phyloP scores from a whole-genome alignment of 2,113 vertebrate genomes.

The Neoarius graeffei region DNA sequence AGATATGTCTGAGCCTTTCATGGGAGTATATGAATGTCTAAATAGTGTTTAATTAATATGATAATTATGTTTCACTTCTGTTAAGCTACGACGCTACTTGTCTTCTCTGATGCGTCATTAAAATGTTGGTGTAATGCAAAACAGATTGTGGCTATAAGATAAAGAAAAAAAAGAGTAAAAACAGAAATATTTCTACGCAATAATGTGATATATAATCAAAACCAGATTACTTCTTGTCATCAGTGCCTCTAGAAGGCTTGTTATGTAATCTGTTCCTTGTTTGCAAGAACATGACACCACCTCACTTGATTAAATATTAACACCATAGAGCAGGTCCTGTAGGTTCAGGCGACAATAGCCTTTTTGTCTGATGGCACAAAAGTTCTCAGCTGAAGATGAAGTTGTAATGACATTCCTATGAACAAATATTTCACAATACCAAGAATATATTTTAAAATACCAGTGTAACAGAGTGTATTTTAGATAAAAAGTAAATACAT shows the following conservation, averaged over 20 bases:
- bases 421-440: background rate
- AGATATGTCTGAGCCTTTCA: background rate
- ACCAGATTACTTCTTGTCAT: constrained; percentile 28
- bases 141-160: background rate
- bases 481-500: background rate
- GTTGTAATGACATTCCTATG: background rate
- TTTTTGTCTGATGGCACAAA: constrained; percentile 18
- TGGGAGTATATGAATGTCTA: background rate
- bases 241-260: constrained; percentile 26
- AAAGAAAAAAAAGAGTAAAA: background rate
- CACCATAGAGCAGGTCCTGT: constrained; percentile 47
- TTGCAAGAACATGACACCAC: constrained; percentile 69
- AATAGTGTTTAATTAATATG: background rate
- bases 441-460: background rate
- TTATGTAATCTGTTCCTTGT: constrained; percentile 54
- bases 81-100: background rate
- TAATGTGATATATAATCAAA: background rate
- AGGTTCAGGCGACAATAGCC: constrained; percentile 18
- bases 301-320: constrained; percentile 77
- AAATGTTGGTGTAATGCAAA: constrained; percentile 21
- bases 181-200: background rate
- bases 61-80: background rate
- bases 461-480: background rate
- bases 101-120: background rate
- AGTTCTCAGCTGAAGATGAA: background rate